Conservation (phyloP, 2,888 invertebrate genomes). For the Omphaloscelis lunosa region DNA sequence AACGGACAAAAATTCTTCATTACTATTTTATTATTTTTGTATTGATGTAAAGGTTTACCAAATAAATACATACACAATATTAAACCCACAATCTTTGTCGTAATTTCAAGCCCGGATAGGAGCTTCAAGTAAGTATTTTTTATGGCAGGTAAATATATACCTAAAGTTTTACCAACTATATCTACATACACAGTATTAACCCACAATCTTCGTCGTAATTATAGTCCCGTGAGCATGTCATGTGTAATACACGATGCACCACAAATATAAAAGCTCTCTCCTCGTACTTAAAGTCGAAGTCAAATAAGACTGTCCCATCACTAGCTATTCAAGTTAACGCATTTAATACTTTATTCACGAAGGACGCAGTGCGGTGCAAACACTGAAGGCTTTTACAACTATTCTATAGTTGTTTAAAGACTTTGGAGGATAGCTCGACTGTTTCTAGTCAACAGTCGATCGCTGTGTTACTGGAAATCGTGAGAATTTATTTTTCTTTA, state of each 20-base stretch:
- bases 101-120: background rate
- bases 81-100: background rate
- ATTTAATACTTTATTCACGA: slow-evolving; percentile 35
- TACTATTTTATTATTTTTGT: background rate
- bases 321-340: slow-evolving; percentile 26
- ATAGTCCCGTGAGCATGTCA: background rate
- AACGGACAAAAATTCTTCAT: background rate
- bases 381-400: slow-evolving; percentile 38
- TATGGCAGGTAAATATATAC: background rate
- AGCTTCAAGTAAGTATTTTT: background rate
- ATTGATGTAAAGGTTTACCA: background rate
- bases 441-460: slow-evolving; percentile 8
- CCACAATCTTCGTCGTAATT: background rate
- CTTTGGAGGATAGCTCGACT: background rate
- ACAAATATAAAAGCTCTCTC: background rate
- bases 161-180: background rate
- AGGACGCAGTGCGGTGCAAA: slow-evolving; percentile 14
- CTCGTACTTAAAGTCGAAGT: background rate
- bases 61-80: background rate
- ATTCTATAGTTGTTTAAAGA: slow-evolving; percentile 21
- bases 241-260: no score
- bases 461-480: background rate
- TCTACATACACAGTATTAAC: background rate
- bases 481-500: background rate
- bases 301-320: slow-evolving; percentile 1